Base-by-base conservation (phyloP, 2,113 vertebrate genomes). In the Silurus asotus region DNA sequence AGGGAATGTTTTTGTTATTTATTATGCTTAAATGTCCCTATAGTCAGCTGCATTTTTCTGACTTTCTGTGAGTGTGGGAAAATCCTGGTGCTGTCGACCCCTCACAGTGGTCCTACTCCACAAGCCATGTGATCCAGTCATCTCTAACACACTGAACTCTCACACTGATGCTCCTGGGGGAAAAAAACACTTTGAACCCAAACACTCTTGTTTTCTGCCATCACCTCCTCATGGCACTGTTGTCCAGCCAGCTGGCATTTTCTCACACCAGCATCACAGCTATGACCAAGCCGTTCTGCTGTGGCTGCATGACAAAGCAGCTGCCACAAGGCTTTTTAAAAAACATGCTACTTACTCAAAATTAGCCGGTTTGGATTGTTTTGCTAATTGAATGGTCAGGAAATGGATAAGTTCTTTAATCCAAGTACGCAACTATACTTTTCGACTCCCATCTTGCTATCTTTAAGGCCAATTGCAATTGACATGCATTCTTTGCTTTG, bases 51-150 rank as follows among this genome's bases (percentile, higher is more conserved):
- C 37, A 55, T 56, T 20, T 64, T 59, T 86, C 56, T 49, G 5
- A 48, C 61, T 76, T 25, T 53, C 58, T 82, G 59, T 55, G 51
- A 85, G 37, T 72, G 86, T 85, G 84, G 67, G 74, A 85, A 85
- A 74, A 65, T 85, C 79, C 80, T 85, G 72, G 62, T 85, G 58
- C n/a, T 64, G 19, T 10, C 53, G 74, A 51, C 45, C 85, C 48
- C 48, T 72, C 48, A 14, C 55, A 20, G 53, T 69, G 86, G 72
- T 83, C 28, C 51, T 78, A 48, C 28, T 23, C 81, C 81, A 59
- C 37, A 64, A n/a, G 20, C 37, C 59, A 81, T n/a, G 5, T 64
- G 79, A 75, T 65, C 49, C 58, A 5, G 1, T 65, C 61, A 48
- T 8, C 14, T 62, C 48, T 25, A 59, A 49, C 72, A 70, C 83